A percentile compares a stretch with the other conserved stretches of the same genome.
Evolutionary conservation across 2,888 invertebrate genomes (phyloP).

Genomic region (Drosophila tanythrix): DNA sequence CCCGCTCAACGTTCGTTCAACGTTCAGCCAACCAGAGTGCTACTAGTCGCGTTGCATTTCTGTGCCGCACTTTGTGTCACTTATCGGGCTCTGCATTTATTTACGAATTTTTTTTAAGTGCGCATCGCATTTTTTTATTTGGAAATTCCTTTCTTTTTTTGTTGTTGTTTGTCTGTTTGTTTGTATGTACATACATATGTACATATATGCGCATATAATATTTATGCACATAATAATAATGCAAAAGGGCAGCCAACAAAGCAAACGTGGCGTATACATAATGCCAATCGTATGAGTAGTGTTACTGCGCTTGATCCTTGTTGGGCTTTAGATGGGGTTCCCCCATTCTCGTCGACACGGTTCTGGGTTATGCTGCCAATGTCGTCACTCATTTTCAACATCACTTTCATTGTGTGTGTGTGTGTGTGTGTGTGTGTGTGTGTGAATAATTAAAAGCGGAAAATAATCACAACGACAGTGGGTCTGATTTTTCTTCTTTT

Average conservation of each 20-base stretch:
- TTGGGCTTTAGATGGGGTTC: conserved; percentile 2
- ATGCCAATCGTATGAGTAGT: conserved; percentile 40
- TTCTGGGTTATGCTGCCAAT: conserved; percentile 48
- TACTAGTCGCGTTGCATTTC: conserved; percentile 27
- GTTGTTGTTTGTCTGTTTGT: conserved; percentile 12
- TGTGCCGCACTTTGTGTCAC: conserved; percentile 40
- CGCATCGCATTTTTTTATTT: conserved; percentile 32
- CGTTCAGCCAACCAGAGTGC: conserved; percentile 2
- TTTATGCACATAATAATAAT: conserved; percentile 38
- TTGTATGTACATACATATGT: conserved; percentile 5
- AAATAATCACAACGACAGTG: conserved; percentile 50
- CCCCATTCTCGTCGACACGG: not conserved
- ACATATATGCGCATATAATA: conserved; percentile 21
- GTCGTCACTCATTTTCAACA: conserved; percentile 69
- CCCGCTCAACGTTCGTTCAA: not conserved
- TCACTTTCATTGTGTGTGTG: conserved; percentile 47
- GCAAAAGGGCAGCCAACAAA: conserved; percentile 21
- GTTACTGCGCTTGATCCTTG: conserved; percentile 32
- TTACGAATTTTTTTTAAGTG: conserved; percentile 24
- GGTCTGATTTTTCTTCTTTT: not conserved
- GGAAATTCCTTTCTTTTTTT: conserved; percentile 13
- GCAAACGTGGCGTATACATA: conserved; percentile 46
- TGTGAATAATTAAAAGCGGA: conserved; percentile 68
- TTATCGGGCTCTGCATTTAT: conserved; percentile 39
- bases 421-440: conserved; percentile 8